These are phyloP conservation scores for Campoplex capitator DNA, from an alignment of 2,888 invertebrate species.

Conservation along the genomic window DNA sequence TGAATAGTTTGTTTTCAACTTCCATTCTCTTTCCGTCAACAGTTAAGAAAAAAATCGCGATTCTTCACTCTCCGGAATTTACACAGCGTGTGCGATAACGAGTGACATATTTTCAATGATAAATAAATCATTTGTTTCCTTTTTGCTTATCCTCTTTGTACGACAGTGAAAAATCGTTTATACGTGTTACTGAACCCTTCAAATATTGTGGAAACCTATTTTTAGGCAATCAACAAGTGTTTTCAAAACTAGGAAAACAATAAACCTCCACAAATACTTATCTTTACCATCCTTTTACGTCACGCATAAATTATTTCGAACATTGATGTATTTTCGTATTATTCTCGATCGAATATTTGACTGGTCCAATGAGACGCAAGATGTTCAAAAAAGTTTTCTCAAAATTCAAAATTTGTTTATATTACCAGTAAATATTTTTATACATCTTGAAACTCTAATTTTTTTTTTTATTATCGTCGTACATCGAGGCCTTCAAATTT, in stretches of 20 bases:
- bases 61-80: not conserved
- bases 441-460: not conserved
- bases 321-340: not conserved
- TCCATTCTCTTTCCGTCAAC: conserved; percentile 17
- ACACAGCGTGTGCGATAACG: not conserved
- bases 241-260: not conserved
- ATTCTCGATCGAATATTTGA: not conserved
- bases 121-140: not conserved
- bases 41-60: not conserved
- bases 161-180: not conserved
- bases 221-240: not conserved
- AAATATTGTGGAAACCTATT: not conserved
- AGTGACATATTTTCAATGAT: not conserved
- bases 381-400: not conserved
- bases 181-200: not conserved
- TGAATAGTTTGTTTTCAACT: not conserved
- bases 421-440: not conserved
- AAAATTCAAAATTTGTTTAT: not conserved
- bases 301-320: not conserved
- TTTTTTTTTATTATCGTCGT: not conserved
- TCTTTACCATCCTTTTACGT: not conserved
- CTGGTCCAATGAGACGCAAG: not conserved
- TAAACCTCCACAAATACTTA: not conserved
- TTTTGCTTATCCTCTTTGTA: not conserved
- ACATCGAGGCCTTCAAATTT: not conserved